Evolutionary conservation across 2,113 vertebrate species (phyloP), one percentile per base, ranked within the genome.

Genomic region (Amphilophus citrinellus): DNA sequence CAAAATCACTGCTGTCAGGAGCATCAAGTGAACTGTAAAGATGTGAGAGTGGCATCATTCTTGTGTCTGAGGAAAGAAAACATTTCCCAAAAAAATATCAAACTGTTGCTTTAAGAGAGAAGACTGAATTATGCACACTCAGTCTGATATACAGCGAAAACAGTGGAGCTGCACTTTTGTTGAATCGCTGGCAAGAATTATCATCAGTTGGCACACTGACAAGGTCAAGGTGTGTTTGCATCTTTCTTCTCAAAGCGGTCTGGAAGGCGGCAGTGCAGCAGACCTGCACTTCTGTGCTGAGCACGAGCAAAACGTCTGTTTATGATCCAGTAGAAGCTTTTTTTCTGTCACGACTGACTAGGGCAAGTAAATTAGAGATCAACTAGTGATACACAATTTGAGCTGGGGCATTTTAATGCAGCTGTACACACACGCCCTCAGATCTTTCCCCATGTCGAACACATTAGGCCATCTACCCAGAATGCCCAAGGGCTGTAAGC

Each of bases 401-500:
- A 53, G 30, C 47, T 7, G 73, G 75, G 77, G 17, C 68, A 30
- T 84, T 87, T 87, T 76, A 81, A 79, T 89, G 80, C 89, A 87
- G 76, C 83, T 73, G 68, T 73, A 73, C 87, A 87, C 73, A 77
- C 66, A 20, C 17, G 22, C 20, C 65, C 76, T 85, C 82, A 79
- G 75, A 84, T 83, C 56, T 78, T 35, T 59, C n/a, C 58, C 50
- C 58, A 13, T 61, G 79, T 83, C 75, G 79, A 78, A 83, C 88
- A 57, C 87, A 61, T 66, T 30, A 37, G 63, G 56, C 63, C 44
- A 30, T 77, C 85, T 77, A 75, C 63, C 75, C 91, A 92, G 81
- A 91, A 87, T 85, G 78, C 88, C 90, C 50, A 4, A 2, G 58
- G 84, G 66, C 80, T 81, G 65, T 44, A 53, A 88, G 35, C 42